A percentile compares a stretch with the other conserved stretches of the same genome.
Conservation (phyloP, 2,888 invertebrate species). For the Sialis fuliginosa region DNA sequence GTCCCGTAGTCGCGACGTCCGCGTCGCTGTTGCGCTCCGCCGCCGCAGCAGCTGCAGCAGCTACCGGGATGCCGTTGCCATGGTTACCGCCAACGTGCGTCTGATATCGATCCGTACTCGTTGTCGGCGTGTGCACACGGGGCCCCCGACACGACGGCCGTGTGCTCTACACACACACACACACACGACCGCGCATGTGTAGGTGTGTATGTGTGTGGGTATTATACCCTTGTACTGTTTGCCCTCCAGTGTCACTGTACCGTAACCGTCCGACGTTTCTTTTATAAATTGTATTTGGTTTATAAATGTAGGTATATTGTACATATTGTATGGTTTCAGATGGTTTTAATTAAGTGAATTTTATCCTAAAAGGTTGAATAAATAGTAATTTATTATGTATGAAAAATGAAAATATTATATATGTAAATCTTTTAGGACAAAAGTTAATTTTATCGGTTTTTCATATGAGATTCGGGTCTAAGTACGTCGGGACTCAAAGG, state of each 20-base stretch:
- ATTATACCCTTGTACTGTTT: neutral
- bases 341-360: no score
- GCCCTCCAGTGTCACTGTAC: neutral
- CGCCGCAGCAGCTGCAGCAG: neutral
- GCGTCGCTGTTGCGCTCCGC: neutral
- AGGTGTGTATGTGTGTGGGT: neutral
- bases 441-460: no score
- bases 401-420: no score
- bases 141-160: neutral
- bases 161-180: neutral
- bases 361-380: no score
- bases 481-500: no score
- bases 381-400: no score
- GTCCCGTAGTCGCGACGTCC: neutral
- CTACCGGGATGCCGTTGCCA: constrained; percentile 13
- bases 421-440: no score
- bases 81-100: constrained; percentile 15
- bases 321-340: no score
- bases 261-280: neutral
- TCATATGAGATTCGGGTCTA: no score
- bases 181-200: neutral
- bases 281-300: neutral
- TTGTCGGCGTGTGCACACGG: neutral
- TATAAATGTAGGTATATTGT: no score
- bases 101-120: constrained; percentile 15